phyloP scores from a whole-genome alignment of 2,113 vertebrate genomes.

The Ariopsis seemanni region DNA sequence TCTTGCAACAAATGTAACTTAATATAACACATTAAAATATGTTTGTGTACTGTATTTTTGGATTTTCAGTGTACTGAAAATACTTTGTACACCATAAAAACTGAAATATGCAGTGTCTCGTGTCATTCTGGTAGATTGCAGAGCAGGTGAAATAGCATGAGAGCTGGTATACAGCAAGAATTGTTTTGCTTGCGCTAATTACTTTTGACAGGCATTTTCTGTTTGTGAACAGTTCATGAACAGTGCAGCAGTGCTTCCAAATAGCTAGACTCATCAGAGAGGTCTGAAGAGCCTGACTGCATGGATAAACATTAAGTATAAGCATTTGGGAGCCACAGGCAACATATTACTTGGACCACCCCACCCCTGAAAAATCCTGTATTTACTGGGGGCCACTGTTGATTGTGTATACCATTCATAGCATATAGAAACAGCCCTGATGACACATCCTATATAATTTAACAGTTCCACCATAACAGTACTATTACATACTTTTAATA shows the following conservation, averaged over 20 bases:
- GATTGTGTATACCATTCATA: not conserved
- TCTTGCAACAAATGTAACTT: not conserved
- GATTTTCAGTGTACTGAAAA: not conserved
- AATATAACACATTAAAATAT: not conserved
- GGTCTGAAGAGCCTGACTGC: not conserved
- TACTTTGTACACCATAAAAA: not conserved
- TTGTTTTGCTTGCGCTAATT: not conserved
- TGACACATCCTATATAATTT: not conserved
- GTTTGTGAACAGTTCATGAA: not conserved
- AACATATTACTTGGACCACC: not conserved
- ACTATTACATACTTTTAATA: not conserved
- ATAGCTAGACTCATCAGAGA: not conserved
- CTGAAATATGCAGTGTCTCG: not conserved
- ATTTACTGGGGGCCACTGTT: not conserved
- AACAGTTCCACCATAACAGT: not conserved
- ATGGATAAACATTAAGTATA: not conserved
- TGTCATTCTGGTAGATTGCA: not conserved
- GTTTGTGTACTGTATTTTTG: not conserved
- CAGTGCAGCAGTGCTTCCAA: not conserved
- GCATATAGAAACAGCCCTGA: not conserved
- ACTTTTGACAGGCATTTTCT: not conserved
- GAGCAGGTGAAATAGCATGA: not conserved
- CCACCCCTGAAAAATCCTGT: not conserved
- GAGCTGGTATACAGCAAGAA: not conserved
- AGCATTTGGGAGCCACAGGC: not conserved